Conservation (phyloP, 1,140 invertebrate genomes). For the Brachionus rotundiformis region DNA sequence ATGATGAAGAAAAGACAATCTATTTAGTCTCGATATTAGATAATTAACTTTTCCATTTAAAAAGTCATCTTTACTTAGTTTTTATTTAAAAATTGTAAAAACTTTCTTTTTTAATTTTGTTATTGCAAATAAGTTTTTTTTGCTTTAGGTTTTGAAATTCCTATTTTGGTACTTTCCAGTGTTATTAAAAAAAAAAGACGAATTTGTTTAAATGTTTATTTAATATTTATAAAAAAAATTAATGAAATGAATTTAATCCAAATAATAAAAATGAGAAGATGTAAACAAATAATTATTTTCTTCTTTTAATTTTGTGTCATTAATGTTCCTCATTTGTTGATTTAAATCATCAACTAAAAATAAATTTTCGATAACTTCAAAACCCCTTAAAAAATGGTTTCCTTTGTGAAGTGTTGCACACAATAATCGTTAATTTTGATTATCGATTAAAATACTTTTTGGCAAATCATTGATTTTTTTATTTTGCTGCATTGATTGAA, state of each 20-base stretch:
- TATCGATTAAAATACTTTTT: conserved; percentile 17
- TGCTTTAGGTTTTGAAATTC: neutral
- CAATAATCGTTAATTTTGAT: conserved; percentile 19
- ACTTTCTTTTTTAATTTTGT: neutral
- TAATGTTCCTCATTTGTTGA: conserved; percentile 12
- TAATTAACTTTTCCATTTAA: conserved; percentile 23
- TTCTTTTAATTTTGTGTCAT: neutral
- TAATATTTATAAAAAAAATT: conserved; percentile 24
- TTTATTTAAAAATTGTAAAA: neutral
- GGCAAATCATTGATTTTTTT: conserved; percentile 18
- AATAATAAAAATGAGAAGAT: conserved; percentile 29
- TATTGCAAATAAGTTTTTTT: conserved; percentile 1
- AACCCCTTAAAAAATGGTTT: conserved; percentile 20
- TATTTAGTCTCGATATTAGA: neutral
- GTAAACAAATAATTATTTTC: conserved; percentile 19
- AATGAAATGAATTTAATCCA: neutral
- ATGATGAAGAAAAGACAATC: neutral
- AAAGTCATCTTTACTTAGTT: neutral
- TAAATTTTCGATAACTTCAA: conserved; percentile 3
- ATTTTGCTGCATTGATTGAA: conserved; percentile 20
- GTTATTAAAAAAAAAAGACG: conserved; percentile 16
- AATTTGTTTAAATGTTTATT: conserved; percentile 22
- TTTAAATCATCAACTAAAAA: conserved; percentile 27
- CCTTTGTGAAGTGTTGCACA: conserved; percentile 8
- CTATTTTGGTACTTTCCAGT: neutral